These are phyloP conservation scores for Nephrotoma appendiculata DNA, from an alignment of 2,888 invertebrate species.

Conservation along the genomic window DNA sequence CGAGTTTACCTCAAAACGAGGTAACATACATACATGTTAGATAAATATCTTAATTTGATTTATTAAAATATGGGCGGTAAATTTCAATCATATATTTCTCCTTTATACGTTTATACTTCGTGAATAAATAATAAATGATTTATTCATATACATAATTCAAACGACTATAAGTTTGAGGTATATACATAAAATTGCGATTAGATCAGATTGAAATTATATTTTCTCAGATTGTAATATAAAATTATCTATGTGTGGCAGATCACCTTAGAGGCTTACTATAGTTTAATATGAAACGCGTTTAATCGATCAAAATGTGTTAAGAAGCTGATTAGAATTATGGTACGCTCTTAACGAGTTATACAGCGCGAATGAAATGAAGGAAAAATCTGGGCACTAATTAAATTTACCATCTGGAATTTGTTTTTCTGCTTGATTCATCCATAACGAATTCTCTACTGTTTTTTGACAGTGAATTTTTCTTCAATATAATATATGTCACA, in stretches of 20 bases:
- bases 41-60: background rate
- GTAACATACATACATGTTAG: background rate
- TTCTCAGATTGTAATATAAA: background rate
- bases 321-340: too few species aligned
- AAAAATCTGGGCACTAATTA: too few species aligned
- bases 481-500: too few species aligned
- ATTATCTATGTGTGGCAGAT: background rate
- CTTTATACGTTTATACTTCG: background rate
- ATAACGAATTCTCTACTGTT: too few species aligned
- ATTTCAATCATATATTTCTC: background rate
- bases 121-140: background rate
- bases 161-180: background rate
- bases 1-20: background rate
- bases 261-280: too few species aligned
- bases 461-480: too few species aligned
- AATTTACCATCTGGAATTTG: too few species aligned
- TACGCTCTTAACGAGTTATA: too few species aligned
- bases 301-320: too few species aligned
- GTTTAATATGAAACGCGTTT: too few species aligned
- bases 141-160: background rate
- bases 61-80: background rate
- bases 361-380: too few species aligned
- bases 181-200: background rate
- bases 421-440: too few species aligned
- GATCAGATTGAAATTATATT: background rate